A percentile compares a stretch with the other conserved stretches of the same genome.
phyloP scores from a whole-genome alignment of 2,797 vertebrate genomes.

The Spondyliosoma cantharus region DNA sequence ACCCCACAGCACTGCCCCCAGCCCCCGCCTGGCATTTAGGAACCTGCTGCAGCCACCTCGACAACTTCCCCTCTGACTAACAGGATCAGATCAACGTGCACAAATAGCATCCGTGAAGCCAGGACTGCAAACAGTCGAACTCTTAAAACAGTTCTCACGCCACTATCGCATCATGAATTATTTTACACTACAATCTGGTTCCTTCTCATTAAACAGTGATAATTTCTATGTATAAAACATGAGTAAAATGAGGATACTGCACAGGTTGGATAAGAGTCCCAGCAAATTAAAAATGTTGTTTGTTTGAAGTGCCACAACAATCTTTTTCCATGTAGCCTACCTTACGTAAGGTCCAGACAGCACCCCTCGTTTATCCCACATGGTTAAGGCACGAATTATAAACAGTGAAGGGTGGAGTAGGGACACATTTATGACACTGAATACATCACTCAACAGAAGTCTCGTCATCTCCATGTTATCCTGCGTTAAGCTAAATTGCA shows the following conservation, averaged over 20 bases:
- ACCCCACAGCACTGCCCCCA: slow-evolving; percentile 57
- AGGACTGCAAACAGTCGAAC: slow-evolving; percentile 44
- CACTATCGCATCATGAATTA: slow-evolving; percentile 56
- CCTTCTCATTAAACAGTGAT: slow-evolving; percentile 53
- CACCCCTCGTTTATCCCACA: slow-evolving; percentile 10
- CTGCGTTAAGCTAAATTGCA: slow-evolving; percentile 42
- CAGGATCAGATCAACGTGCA: slow-evolving; percentile 33
- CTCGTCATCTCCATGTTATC: slow-evolving; percentile 20
- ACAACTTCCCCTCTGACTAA: slow-evolving; percentile 38
- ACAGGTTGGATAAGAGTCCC: slow-evolving; percentile 32
- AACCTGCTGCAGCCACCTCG: slow-evolving; percentile 71
- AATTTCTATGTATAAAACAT: slow-evolving; percentile 50
- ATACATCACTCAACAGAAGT: slow-evolving; percentile 25
- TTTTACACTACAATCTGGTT: slow-evolving; percentile 56
- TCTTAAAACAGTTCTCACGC: slow-evolving; percentile 35
- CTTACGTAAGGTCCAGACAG: slow-evolving; percentile 27
- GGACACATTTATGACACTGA: slow-evolving; percentile 29
- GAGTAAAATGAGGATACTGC: slow-evolving; percentile 30
- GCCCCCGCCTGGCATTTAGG: slow-evolving; percentile 54
- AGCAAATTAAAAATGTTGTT: slow-evolving; percentile 22
- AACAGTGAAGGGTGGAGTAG: slow-evolving; percentile 14
- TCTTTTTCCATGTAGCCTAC: slow-evolving; percentile 20
- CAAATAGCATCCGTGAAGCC: slow-evolving; percentile 39
- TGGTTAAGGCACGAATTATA: slow-evolving; percentile 1
- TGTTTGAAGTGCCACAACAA: slow-evolving; percentile 37